These are phyloP conservation scores for Hydrolagus affinis DNA, from an alignment of 2,113 vertebrate species.

Conservation along the genomic window DNA sequence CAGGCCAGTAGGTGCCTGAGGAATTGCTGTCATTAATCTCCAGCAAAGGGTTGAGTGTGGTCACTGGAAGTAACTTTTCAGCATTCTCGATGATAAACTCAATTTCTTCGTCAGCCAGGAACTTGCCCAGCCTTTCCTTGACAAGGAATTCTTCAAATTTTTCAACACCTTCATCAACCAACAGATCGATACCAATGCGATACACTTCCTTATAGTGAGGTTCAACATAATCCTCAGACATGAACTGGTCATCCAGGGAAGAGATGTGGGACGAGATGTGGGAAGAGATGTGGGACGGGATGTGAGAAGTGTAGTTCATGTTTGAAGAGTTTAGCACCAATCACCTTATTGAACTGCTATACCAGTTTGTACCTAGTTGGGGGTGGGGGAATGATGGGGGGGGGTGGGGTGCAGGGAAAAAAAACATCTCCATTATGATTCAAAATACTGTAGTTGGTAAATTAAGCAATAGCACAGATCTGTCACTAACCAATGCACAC, in stretches of 20 bases:
- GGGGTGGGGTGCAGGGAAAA: too few species aligned
- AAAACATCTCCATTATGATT: not conserved
- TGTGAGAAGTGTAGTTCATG: slow-evolving; percentile 65
- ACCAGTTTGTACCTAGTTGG: not conserved
- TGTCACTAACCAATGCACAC: too few species aligned
- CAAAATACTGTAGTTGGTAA: too few species aligned
- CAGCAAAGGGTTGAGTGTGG: slow-evolving; percentile 50
- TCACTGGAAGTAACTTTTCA: slow-evolving; percentile 50
- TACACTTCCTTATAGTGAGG: slow-evolving; percentile 92
- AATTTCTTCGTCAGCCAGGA: slow-evolving; percentile 81
- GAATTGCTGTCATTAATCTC: slow-evolving; percentile 66
- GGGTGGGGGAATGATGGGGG: too few species aligned
- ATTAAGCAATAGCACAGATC: too few species aligned
- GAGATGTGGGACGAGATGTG: slow-evolving; percentile 77
- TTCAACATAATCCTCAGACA: slow-evolving; percentile 72
- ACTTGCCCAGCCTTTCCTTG: slow-evolving; percentile 67
- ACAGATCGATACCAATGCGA: slow-evolving; percentile 74
- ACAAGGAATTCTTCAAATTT: slow-evolving; percentile 72
- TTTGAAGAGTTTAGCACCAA: slow-evolving; percentile 36
- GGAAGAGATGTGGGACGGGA: slow-evolving; percentile 44
- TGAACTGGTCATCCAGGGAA: slow-evolving; percentile 73
- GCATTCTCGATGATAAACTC: slow-evolving; percentile 70
- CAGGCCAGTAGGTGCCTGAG: slow-evolving; percentile 90
- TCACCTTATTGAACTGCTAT: not conserved
- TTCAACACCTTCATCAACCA: slow-evolving; percentile 68